These are phyloP conservation scores for Nannoperca australis DNA, from an alignment of 2,797 vertebrate species.

Conservation along the genomic window DNA sequence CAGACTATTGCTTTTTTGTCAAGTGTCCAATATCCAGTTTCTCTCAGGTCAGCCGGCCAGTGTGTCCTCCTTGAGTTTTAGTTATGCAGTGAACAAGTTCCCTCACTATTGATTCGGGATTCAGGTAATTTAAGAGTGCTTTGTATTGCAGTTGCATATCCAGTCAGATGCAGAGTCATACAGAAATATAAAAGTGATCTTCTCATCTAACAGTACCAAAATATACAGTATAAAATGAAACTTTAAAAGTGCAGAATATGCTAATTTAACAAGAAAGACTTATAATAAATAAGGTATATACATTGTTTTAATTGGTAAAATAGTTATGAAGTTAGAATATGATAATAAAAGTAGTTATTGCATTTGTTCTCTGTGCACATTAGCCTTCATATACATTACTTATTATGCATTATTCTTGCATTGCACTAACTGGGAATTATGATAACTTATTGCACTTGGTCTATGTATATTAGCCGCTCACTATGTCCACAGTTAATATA, in stretches of 20 bases:
- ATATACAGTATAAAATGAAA: not conserved
- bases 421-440: not conserved
- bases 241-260: not conserved
- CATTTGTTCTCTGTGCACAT: not conserved
- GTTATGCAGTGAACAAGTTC: constrained; percentile 5
- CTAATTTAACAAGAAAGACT: not conserved
- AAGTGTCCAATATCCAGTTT: constrained; percentile 24
- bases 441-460: not conserved
- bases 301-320: too few relatives aligned
- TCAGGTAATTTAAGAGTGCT: not conserved
- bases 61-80: constrained; percentile 18
- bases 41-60: constrained; percentile 1
- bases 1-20: constrained; percentile 23
- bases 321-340: not conserved
- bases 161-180: not conserved
- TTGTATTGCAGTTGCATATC: not conserved
- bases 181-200: not conserved
- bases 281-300: not conserved
- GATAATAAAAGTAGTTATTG: not conserved
- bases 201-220: not conserved
- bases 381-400: not conserved
- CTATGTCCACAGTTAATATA: not conserved
- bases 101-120: constrained; percentile 18
- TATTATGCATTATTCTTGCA: not conserved
- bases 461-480: not conserved